Conservation (phyloP, 1,140 invertebrate species). For the Drosophila micromelanica region DNA sequence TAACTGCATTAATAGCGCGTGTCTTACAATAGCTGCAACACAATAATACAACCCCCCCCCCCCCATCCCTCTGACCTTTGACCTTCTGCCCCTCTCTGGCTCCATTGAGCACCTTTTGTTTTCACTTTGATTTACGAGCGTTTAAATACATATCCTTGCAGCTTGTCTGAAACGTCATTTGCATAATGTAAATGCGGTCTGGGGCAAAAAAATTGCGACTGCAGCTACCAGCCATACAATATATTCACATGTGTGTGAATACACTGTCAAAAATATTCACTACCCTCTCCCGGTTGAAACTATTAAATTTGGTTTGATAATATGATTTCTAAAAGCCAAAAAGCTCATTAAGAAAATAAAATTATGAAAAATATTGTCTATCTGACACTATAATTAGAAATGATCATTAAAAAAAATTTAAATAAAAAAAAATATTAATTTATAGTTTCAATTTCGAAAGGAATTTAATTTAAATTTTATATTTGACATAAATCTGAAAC, state of each 20-base stretch:
- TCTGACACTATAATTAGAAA: too few relatives aligned
- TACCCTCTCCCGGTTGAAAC: background rate
- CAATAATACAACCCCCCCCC: background rate
- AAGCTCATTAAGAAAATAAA: too few relatives aligned
- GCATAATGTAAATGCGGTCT: slow-evolving; percentile 73
- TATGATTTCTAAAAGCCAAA: too few relatives aligned
- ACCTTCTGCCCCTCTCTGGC: background rate
- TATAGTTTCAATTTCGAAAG: too few relatives aligned
- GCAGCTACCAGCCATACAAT: slow-evolving; percentile 18
- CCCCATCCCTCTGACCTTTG: background rate
- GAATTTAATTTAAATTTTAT: too few relatives aligned
- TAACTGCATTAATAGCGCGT: slow-evolving; percentile 57
- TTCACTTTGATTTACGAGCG: slow-evolving; percentile 75
- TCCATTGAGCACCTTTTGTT: slow-evolving; percentile 66
- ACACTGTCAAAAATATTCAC: slow-evolving; percentile 16
- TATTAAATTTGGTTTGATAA: too few relatives aligned
- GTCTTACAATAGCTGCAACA: slow-evolving; percentile 47
- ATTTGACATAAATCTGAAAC: too few relatives aligned
- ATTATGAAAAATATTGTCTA: too few relatives aligned
- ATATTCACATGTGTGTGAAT: slow-evolving; percentile 9
- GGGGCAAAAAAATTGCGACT: slow-evolving; percentile 40
- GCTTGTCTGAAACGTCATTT: slow-evolving; percentile 67
- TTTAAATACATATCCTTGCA: slow-evolving; percentile 77
- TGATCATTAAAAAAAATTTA: too few relatives aligned
- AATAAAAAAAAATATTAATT: too few relatives aligned